phyloP scores from a whole-genome alignment of 30 jellyfish, hydroid and myxozoan species.

The Hydra vulgaris region DNA sequence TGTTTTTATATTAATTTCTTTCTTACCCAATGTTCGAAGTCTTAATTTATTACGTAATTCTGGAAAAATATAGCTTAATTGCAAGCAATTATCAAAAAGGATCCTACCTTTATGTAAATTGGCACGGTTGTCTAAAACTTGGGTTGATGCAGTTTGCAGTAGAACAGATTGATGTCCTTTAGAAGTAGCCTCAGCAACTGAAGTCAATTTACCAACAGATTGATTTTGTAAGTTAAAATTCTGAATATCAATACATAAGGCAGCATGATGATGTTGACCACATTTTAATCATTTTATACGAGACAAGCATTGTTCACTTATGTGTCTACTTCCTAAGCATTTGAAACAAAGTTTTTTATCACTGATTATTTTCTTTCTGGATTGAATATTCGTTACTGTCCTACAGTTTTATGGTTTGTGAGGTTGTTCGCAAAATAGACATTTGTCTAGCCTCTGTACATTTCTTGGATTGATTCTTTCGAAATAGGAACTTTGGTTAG shows the following conservation, averaged over 20 bases:
- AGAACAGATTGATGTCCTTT: not conserved
- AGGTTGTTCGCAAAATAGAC: not conserved
- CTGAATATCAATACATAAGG: not conserved
- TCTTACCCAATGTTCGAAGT: not conserved
- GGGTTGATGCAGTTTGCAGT: constrained; percentile 3
- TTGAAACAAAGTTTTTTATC: not conserved
- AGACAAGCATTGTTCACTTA: not conserved
- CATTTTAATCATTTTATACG: not conserved
- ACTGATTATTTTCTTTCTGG: not conserved
- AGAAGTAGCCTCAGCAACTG: not conserved
- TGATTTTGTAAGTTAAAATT: not conserved
- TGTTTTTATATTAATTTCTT: not conserved
- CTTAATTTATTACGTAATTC: not conserved
- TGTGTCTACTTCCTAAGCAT: not conserved
- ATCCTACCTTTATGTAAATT: not conserved
- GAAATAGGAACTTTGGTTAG: not conserved
- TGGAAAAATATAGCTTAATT: not conserved
- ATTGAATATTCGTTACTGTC: not conserved
- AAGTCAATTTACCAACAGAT: not conserved
- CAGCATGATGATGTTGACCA: not conserved
- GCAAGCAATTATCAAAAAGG: not conserved
- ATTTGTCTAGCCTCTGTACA: not conserved
- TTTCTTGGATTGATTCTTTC: not conserved
- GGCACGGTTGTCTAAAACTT: not conserved
- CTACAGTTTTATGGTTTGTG: not conserved